Evolutionary conservation across 2,113 vertebrate genomes (phyloP).

Genomic region (Coptodon rendalli): DNA sequence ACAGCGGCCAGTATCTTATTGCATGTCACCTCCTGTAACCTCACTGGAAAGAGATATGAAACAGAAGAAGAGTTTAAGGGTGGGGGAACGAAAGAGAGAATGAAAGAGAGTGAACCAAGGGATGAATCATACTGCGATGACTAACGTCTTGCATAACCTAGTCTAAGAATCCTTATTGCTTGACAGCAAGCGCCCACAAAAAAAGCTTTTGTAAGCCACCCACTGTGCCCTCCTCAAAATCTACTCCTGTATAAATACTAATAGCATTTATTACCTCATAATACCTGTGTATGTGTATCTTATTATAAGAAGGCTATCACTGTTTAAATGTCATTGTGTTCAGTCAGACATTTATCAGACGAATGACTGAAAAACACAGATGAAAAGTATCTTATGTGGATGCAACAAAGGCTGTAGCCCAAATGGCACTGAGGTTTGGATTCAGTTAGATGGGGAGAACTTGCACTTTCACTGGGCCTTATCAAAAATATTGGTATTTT

Average conservation of each 20-base stretch:
- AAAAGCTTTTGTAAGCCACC: slow-evolving; percentile 48
- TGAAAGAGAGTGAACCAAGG: neutral
- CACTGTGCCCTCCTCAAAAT: slow-evolving; percentile 20
- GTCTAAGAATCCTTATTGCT: slow-evolving; percentile 54
- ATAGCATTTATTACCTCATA: neutral
- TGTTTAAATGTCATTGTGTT: neutral
- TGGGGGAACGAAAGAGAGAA: neutral
- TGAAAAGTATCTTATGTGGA: neutral
- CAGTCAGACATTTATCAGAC: neutral
- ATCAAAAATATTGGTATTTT: neutral
- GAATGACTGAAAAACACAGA: neutral
- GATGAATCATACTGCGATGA: slow-evolving; percentile 62
- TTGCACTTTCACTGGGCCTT: neutral
- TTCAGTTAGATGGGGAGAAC: neutral
- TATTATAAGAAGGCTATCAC: neutral
- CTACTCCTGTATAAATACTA: slow-evolving; percentile 11
- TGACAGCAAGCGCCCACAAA: slow-evolving; percentile 34
- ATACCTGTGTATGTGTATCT: neutral
- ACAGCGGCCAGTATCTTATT: neutral
- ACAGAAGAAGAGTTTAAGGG: neutral
- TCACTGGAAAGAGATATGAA: neutral
- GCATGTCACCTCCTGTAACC: neutral
- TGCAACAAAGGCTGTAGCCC: neutral
- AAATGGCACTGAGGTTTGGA: neutral
- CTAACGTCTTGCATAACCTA: slow-evolving; percentile 67